A percentile compares a stretch with the other conserved stretches of the same genome.
These are phyloP conservation scores for Diogma glabrata DNA, from an alignment of 2,888 invertebrate species.

Conservation along the genomic window DNA sequence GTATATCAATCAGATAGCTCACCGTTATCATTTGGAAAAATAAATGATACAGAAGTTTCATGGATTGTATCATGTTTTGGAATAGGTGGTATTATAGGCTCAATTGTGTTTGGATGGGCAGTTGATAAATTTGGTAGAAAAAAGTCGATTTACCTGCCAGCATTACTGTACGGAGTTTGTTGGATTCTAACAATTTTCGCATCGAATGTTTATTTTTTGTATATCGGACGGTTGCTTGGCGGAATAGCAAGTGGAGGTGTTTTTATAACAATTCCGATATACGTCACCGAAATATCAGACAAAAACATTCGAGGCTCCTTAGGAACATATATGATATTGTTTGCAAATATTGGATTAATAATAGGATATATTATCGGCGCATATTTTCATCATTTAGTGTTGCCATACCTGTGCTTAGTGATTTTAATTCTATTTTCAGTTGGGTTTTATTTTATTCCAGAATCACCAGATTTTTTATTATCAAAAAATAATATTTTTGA, in stretches of 20 bases:
- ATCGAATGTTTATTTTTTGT: slow-evolving; percentile 10
- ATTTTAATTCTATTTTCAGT: slow-evolving; percentile 25
- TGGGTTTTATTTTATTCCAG: slow-evolving; percentile 29
- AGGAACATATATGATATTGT: slow-evolving; percentile 30
- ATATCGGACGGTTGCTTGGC: slow-evolving; percentile 25
- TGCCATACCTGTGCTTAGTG: slow-evolving; percentile 26
- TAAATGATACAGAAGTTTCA: slow-evolving; percentile 11
- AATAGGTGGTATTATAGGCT: slow-evolving; percentile 15
- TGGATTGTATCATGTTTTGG: slow-evolving; percentile 12
- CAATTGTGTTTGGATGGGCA: slow-evolving; percentile 13
- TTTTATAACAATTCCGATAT: slow-evolving; percentile 29
- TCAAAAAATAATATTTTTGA: slow-evolving; percentile 24
- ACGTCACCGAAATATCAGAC: slow-evolving; percentile 30
- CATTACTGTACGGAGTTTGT: slow-evolving; percentile 20
- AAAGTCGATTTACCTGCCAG: slow-evolving; percentile 7
- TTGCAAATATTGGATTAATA: slow-evolving; percentile 30
- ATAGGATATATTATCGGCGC: slow-evolving; percentile 28
- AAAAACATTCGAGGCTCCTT: slow-evolving; percentile 33
- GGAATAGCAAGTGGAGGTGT: slow-evolving; percentile 28
- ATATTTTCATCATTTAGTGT: slow-evolving; percentile 24
- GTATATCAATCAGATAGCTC: slow-evolving; percentile 14
- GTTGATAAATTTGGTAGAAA: slow-evolving; percentile 14
- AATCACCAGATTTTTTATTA: slow-evolving; percentile 30
- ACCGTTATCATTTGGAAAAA: slow-evolving; percentile 10
- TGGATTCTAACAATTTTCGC: slow-evolving; percentile 29